phyloP scores from a whole-genome alignment of 1,140 invertebrate genomes.

The Pteromalus puparum region DNA sequence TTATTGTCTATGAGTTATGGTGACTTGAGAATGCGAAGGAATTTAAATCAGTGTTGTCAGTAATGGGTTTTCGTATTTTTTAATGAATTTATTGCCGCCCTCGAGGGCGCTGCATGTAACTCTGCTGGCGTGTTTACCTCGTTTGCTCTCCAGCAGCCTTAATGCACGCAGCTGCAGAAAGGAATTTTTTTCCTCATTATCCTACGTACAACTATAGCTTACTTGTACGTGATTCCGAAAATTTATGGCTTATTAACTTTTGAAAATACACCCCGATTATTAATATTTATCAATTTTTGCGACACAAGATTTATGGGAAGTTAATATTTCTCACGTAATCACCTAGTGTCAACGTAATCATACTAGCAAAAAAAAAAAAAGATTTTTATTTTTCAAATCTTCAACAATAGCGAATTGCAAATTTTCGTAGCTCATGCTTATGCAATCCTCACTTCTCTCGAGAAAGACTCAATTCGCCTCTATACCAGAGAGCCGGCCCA shows the following conservation, averaged over 20 bases:
- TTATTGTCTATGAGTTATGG: slow-evolving; percentile 31
- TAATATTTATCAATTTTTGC: background rate
- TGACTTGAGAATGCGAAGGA: slow-evolving; percentile 3
- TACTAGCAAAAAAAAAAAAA: no score
- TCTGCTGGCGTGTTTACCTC: background rate
- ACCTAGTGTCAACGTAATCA: no score
- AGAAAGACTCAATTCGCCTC: no score
- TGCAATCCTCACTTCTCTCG: no score
- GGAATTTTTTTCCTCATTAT: background rate
- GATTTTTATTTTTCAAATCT: no score
- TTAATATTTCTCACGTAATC: no score
- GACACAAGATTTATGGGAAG: no score
- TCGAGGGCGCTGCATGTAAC: background rate
- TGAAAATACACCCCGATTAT: background rate
- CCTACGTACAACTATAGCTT: background rate
- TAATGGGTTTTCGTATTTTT: slow-evolving; percentile 24
- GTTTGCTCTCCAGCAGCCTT: background rate
- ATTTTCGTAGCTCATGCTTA: no score
- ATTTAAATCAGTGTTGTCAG: slow-evolving; percentile 28
- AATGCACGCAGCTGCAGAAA: background rate
- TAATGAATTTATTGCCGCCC: slow-evolving; percentile 16
- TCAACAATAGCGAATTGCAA: no score
- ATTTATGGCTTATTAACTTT: slow-evolving; percentile 1
- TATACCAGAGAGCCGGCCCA: no score
- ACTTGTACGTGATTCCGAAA: background rate